Evolutionary conservation across 2,797 vertebrate species (phyloP).

Genomic region (Aulostomus chinensis): DNA sequence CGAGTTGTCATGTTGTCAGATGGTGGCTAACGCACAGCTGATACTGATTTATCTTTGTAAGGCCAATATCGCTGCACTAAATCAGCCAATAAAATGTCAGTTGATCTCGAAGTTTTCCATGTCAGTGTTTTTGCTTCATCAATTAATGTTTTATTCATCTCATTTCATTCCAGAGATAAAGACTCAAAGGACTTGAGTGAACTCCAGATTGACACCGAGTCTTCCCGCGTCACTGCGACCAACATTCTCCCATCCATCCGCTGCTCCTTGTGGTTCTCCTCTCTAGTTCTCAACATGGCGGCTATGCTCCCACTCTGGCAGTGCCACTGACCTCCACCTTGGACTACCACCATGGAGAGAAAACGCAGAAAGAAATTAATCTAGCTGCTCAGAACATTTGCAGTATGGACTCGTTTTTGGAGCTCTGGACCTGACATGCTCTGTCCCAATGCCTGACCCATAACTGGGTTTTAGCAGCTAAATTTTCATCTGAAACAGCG

Average conservation of each 20-base stretch:
- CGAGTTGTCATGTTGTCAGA: too few species aligned
- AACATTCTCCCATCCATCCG: background rate
- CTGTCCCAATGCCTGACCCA: constrained; percentile 13
- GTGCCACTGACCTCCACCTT: constrained; percentile 80
- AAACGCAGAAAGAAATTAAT: constrained; percentile 99
- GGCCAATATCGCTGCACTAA: too few species aligned
- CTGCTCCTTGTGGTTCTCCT: constrained; percentile 13
- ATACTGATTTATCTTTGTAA: too few species aligned
- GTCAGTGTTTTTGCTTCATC: background rate
- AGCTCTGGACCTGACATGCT: constrained; percentile 82
- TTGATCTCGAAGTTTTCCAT: too few species aligned
- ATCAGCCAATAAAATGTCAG: too few species aligned
- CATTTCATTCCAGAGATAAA: constrained; percentile 15
- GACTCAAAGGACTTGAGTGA: constrained; percentile 1
- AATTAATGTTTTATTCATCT: background rate
- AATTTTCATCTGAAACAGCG: constrained; percentile 17
- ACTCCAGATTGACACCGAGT: background rate
- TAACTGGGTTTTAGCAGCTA: constrained; percentile 29
- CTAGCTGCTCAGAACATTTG: constrained; percentile 73
- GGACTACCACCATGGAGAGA: constrained; percentile 91
- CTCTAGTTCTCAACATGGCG: constrained; percentile 80
- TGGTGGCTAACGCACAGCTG: too few species aligned
- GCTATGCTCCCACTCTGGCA: constrained; percentile 69
- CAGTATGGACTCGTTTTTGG: constrained; percentile 70
- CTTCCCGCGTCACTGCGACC: background rate